Base-by-base conservation (phyloP, 2,797 vertebrate genomes). In the Hapalemur alaotrensis region DNA sequence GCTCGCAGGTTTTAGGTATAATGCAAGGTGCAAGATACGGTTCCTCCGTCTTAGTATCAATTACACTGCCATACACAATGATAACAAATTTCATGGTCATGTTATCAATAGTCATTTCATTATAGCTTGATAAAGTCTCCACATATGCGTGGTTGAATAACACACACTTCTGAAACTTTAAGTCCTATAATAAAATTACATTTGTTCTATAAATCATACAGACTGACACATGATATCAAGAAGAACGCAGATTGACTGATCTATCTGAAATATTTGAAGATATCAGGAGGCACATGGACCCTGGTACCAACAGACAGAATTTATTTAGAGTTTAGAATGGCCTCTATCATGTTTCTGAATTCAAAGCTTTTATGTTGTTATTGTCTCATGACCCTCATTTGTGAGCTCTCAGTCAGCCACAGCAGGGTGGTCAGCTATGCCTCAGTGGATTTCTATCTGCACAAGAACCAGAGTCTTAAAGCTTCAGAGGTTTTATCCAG, bases 81-180 rank as follows among this genome's bases (percentile, higher is more conserved):
- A 98, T 96, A 59, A 97, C 82, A 0, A 94, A 35, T 79, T 97
- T 96, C 96, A 96, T 97, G 32, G 38, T 91, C 8, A 0, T 0
- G 0, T 54, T 46, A 46, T 97, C 46, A 28, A 98, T 67, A 20
- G 18, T 41, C 93, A 98, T 75, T 67, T 98, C 96, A 1, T 93
- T 97, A 28, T 96, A 97, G 63, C 65, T 97, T 17, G 96, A 97
- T 35, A 98, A 84, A 69, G 93, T 98, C 81, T 97, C 91, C 95
- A 98, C 91, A 7, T 97, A 97, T 0, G 78, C 94, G 0, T 76
- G 38, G 52, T 91, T 97, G 25, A 5, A 4, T 0, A 1, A 5
- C 63, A 95, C 87, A 78, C 96, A 97, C 50, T 81, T 98, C 61
- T 96, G 87, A 90, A 97, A 98, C 0, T 3, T 50, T 69, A 97